Evolutionary conservation across 2,888 invertebrate species (phyloP), one percentile per base, ranked within the genome.

Genomic region (Didymodactylos carnosus): DNA sequence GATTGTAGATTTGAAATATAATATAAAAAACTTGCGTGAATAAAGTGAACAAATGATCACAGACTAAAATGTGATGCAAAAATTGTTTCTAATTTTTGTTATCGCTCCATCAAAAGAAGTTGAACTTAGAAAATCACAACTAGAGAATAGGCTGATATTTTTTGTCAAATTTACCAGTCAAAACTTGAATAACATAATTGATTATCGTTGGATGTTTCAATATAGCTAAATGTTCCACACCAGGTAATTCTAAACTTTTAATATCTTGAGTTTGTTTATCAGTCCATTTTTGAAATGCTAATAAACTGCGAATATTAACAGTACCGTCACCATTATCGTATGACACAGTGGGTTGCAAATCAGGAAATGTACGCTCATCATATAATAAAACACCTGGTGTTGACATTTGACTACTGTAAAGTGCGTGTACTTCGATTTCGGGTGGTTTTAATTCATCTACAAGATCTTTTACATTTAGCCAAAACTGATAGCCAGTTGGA

Each of bases 291-390:
- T 87, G 83, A 83, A 97, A 97, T 3, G 90, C 93, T 78, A 87
- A 85, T 25, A 97, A 86, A 75, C 94, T 94, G 76, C 92, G 87
- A 76, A 87, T 80, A 85, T 97, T 97, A 0, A 97, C 97, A 0
- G 97, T 97, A 19, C 97, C 97, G 85, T 98, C 98, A 1, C 98
- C 98, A 81, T 92, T 89, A 6, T 94, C 97, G 78, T 86, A 82
- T 13, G 86, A 77, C 3, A 78, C 78, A 10, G 76, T 74, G 0
- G 83, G 83, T 75, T 79, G 80, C 10, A 77, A 74, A 75, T 82
- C 80, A 13, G 75, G 75, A 69, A 69, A 75, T 39, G 62, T 69
- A 25, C 69, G 72, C 23, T 69, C 46, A 73, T 69, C 35, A 78
- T 80, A 81, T 13, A 70, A 29, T 76, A 81, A 79, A 10, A 41